Evolutionary conservation across 2,797 vertebrate genomes (phyloP).

Genomic region (Rhinichthys osculus): DNA sequence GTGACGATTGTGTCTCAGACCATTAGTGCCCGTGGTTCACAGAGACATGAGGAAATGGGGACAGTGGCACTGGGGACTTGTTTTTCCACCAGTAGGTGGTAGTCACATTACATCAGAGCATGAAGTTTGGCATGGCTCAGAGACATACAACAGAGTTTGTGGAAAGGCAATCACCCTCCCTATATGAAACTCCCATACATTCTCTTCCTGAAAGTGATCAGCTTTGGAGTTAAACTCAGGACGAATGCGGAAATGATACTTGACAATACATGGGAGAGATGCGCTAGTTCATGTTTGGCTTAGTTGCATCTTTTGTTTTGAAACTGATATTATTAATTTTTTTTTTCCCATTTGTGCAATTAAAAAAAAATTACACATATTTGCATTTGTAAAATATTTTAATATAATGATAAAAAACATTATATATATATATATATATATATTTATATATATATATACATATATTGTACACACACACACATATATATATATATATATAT

Average conservation of each 20-base stretch:
- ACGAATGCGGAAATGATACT: slow-evolving; percentile 22
- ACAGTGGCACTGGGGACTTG: slow-evolving; percentile 38
- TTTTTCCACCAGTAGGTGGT: slow-evolving; percentile 70
- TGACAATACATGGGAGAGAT: slow-evolving; percentile 10
- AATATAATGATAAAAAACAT: background rate
- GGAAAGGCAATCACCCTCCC: slow-evolving; percentile 29
- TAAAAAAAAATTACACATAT: too few species aligned
- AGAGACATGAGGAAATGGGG: slow-evolving; percentile 32
- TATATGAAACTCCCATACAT: slow-evolving; percentile 23
- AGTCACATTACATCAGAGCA: slow-evolving; percentile 69
- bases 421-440: too few species aligned
- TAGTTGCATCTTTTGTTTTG: background rate
- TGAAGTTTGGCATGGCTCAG: slow-evolving; percentile 21
- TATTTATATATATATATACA: too few species aligned
- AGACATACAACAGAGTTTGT: slow-evolving; percentile 38
- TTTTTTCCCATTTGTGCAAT: background rate
- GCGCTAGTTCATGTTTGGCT: background rate
- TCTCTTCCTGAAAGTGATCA: slow-evolving; percentile 49
- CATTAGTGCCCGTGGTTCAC: slow-evolving; percentile 36
- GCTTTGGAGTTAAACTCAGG: slow-evolving; percentile 46
- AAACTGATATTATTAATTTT: background rate
- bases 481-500: too few species aligned
- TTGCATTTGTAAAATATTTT: background rate
- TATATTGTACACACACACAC: too few species aligned
- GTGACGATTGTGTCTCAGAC: slow-evolving; percentile 28